Evolutionary conservation across 2,888 invertebrate species (phyloP).

Genomic region (Pristionchus entomophagus): DNA sequence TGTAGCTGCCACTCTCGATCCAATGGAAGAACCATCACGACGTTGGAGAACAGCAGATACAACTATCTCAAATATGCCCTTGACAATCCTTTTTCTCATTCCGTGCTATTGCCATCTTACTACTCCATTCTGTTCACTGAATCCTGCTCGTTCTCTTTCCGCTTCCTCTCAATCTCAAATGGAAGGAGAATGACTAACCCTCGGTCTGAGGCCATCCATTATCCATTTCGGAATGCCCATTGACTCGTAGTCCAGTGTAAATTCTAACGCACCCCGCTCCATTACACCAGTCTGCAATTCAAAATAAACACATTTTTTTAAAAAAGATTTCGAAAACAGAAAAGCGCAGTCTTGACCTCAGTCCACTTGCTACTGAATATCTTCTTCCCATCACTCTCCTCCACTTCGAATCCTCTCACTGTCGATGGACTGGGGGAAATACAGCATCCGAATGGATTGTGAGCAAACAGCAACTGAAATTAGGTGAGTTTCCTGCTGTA

Average conservation of each 20-base stretch:
- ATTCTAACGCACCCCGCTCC: background rate
- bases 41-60: background rate
- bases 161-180: too few relatives aligned
- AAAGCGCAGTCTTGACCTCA: background rate
- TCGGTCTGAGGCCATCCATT: constrained; percentile 27
- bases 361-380: background rate
- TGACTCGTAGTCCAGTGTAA: too few relatives aligned
- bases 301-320: too few relatives aligned
- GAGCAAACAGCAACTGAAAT: background rate
- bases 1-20: background rate
- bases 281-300: background rate
- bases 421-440: background rate
- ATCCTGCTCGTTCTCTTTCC: too few relatives aligned
- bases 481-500: background rate
- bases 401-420: constrained; percentile 5
- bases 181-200: background rate
- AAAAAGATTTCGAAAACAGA: too few relatives aligned
- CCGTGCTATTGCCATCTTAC: too few relatives aligned
- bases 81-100: too few relatives aligned
- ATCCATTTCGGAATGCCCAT: constrained; percentile 28
- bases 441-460: constrained; percentile 13
- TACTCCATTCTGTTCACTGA: too few relatives aligned
- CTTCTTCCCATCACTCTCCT: background rate
- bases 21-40: background rate
- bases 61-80: background rate